Conservation (phyloP, 2,113 vertebrate genomes). For the Glareola pratincola region DNA sequence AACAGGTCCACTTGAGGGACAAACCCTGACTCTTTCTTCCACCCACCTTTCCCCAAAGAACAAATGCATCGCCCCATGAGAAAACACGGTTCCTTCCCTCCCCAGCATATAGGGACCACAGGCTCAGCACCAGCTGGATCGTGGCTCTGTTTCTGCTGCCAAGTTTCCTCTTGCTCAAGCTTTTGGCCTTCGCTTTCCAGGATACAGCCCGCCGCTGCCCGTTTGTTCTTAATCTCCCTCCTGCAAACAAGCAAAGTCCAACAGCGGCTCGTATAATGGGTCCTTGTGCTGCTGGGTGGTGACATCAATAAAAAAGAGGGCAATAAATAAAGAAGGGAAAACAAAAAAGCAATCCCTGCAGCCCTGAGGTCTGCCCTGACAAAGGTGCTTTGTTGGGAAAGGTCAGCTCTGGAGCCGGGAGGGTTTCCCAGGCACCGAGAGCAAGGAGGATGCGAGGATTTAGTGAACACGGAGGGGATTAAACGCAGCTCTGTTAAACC, state of each 20-base stretch:
- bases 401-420: background rate
- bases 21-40: background rate
- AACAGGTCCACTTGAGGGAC: no score
- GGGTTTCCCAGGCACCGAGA: background rate
- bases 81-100: background rate
- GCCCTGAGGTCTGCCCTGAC: background rate
- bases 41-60: background rate
- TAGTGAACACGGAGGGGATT: background rate
- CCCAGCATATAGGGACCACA: rapidly evolving
- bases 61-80: rapidly evolving
- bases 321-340: background rate
- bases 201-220: background rate
- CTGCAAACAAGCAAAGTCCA: slow-evolving; percentile 22
- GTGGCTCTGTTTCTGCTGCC: background rate
- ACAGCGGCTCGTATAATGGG: background rate
- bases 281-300: background rate
- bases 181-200: background rate
- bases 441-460: background rate
- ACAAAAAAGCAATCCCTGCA: background rate
- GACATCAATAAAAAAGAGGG: background rate
- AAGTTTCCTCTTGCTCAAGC: background rate
- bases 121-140: background rate
- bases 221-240: background rate
- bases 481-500: background rate
- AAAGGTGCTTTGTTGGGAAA: slow-evolving; percentile 34